Evolutionary conservation across 2,888 invertebrate species (phyloP), one percentile per base, ranked within the genome.

Genomic region (Agrypnus murinus): DNA sequence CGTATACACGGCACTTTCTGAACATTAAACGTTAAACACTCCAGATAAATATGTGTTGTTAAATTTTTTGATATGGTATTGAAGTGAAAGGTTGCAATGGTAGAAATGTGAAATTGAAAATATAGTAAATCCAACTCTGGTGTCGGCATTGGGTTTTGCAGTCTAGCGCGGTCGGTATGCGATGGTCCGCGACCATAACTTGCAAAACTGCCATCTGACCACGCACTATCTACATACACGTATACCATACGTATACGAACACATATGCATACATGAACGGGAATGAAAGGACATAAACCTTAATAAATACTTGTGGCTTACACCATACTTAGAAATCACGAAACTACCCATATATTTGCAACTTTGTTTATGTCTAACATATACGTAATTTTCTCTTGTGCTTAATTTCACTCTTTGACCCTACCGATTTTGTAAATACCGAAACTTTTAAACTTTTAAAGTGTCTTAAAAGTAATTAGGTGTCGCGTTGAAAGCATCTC

Each of bases 191-290:
- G 79, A 80, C 82, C 82, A 83, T 83, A 83, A 83, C 82, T 83
- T 78, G 81, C 81, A 76, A 81, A 80, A 55, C 82, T 82, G 82
- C 81, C 82, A 82, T 81, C 81, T 82, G 83, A 83, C 83, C 82
- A 83, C 82, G 82, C 83, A 83, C 82, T 82, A 82, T 82, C 82
- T 81, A 81, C 82, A 81, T 82, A 81, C 80, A 81, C 80, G 80
- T 69, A 74, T 74, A 40, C 65, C 43, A 59, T 48, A 65, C 55
- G 36, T 38, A 55, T 43, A 45, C 58, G 17, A 34, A 48, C 58
- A 59, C 40, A 60, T 50, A 15, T 43, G 45, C 53, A 55, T 55
- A 46, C 59, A 48, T 66, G 59, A 38, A 48, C 34, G 38, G 32
- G 59, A 15, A 66, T 40, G 59, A 46, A 46, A 46, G 59, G 40